A percentile compares a stretch with the other conserved stretches of the same genome.
These are phyloP conservation scores for Agrochola lota DNA, from an alignment of 2,888 invertebrate species.

Conservation along the genomic window DNA sequence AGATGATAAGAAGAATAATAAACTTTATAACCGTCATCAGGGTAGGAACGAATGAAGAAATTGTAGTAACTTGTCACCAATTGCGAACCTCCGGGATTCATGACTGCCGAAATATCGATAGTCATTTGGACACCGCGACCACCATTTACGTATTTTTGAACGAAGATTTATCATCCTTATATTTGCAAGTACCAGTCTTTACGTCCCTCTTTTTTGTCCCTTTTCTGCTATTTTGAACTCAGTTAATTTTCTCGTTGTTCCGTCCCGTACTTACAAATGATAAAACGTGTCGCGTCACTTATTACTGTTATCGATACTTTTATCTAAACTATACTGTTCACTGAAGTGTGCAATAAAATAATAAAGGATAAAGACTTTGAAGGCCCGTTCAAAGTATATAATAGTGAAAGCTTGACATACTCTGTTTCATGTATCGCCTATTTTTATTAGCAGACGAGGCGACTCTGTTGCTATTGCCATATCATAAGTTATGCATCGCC, in stretches of 20 bases:
- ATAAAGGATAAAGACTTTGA: slow-evolving; percentile 40
- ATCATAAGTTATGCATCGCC: no score
- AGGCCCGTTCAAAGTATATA: background rate
- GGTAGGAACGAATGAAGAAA: background rate
- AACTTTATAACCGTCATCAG: background rate
- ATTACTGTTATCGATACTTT: slow-evolving; percentile 39
- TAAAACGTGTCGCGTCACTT: slow-evolving; percentile 24
- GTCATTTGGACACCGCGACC: background rate
- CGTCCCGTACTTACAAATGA: background rate
- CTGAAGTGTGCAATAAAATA: slow-evolving; percentile 52
- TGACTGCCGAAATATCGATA: background rate
- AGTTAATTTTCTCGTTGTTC: background rate
- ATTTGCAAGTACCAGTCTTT: background rate
- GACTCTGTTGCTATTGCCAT: background rate
- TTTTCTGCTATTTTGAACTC: slow-evolving; percentile 10
- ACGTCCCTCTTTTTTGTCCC: background rate
- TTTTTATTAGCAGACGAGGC: background rate
- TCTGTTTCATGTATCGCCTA: background rate
- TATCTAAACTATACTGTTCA: slow-evolving; percentile 43
- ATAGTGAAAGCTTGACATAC: slow-evolving; percentile 16
- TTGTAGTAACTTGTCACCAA: background rate
- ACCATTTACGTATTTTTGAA: background rate
- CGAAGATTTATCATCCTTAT: background rate
- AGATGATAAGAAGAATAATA: background rate
- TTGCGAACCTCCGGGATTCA: background rate